phyloP scores from a whole-genome alignment of 2,888 invertebrate species.

The Panopea generosa region DNA sequence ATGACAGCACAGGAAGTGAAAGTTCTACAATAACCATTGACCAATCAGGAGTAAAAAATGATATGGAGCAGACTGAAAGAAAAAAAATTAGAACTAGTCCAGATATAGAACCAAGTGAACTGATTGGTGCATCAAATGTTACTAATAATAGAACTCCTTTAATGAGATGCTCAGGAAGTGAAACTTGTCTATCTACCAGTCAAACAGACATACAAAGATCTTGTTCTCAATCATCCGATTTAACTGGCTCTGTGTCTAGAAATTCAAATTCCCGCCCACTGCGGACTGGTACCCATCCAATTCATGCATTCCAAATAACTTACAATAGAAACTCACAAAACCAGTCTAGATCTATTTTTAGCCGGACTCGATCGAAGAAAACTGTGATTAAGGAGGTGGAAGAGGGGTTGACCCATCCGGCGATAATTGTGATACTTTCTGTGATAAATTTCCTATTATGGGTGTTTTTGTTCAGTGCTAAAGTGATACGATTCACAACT shows the following conservation, averaged over 20 bases:
- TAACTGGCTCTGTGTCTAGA: background rate
- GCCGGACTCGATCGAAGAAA: conserved; percentile 46
- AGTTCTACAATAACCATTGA: background rate
- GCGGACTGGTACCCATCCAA: conserved; percentile 40
- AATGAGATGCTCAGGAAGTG: background rate
- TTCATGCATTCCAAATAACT: conserved; percentile 58
- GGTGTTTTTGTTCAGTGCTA: conserved; percentile 55
- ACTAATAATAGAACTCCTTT: background rate
- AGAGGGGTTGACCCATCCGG: conserved; percentile 52
- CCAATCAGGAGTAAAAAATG: conserved; percentile 10
- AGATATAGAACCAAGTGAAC: conserved; percentile 26
- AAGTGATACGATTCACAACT: conserved; percentile 56
- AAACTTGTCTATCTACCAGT: conserved; percentile 1
- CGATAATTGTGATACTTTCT: conserved; percentile 57
- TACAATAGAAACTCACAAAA: conserved; percentile 31
- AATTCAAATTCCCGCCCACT: background rate
- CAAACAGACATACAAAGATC: conserved; percentile 1
- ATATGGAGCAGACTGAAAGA: conserved; percentile 29
- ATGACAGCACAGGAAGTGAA: background rate
- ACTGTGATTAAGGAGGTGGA: conserved; percentile 64
- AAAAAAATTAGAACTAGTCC: conserved; percentile 46
- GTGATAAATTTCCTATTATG: conserved; percentile 66
- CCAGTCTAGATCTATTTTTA: conserved; percentile 53
- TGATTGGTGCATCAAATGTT: background rate
- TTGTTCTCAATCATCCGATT: background rate